A percentile compares a stretch with the other conserved stretches of the same genome.
Evolutionary conservation across 2,113 vertebrate genomes (phyloP).

Genomic region (Erpornis zantholeuca): DNA sequence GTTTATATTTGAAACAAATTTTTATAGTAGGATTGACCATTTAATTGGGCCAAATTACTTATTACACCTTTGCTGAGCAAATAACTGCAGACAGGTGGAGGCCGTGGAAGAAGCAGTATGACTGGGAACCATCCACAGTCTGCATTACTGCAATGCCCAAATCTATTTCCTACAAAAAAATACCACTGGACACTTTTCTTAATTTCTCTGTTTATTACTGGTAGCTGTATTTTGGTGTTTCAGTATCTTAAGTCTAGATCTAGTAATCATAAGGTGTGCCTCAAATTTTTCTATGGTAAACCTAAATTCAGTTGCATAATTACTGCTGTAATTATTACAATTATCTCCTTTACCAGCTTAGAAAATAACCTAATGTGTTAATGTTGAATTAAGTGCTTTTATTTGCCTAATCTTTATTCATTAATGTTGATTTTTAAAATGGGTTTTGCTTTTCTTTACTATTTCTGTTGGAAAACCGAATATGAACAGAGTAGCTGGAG

Average conservation of each 20-base stretch:
- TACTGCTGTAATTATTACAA: neutral
- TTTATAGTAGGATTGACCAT: neutral
- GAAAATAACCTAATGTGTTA: constrained; percentile 29
- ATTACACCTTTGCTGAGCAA: neutral
- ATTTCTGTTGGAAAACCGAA: neutral
- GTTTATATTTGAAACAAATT: neutral
- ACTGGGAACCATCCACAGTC: neutral
- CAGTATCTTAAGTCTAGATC: neutral
- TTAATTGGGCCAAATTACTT: neutral
- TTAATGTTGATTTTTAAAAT: neutral
- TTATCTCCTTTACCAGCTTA: constrained; percentile 9
- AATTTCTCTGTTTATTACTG: neutral
- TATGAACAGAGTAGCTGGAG: neutral
- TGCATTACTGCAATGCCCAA: neutral
- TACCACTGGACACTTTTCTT: neutral
- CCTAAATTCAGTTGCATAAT: constrained; percentile 4
- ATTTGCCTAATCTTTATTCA: constrained; percentile 26
- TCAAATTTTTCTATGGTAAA: neutral
- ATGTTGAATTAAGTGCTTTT: neutral
- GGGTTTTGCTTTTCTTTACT: neutral
- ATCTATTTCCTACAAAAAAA: neutral
- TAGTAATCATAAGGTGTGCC: neutral
- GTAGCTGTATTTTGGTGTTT: neutral
- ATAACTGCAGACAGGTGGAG: neutral
- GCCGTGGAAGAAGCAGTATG: neutral